Evolutionary conservation across 2,797 vertebrate genomes (phyloP), one percentile per base, ranked within the genome.

Genomic region (Gouania willdenowi): DNA sequence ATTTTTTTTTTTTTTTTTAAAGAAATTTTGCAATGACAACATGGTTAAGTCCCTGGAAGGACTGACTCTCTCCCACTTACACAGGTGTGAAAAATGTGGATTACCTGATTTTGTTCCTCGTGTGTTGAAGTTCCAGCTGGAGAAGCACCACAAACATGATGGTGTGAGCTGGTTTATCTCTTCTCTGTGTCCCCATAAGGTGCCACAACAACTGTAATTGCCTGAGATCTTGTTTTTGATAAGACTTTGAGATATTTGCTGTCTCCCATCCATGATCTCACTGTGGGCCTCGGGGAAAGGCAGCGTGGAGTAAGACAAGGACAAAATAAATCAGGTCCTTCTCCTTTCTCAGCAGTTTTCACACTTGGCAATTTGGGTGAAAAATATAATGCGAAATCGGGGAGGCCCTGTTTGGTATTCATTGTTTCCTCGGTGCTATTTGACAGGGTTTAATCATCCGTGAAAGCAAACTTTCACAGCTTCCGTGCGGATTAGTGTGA

Each of bases 381-480:
- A 43, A 40, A 56, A 44, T 21, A 22, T 50, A 59, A 51, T 6
- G 18, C 29, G 17, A 47, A 45, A 45, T 52, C 20, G 13, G 18
- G 44, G 6, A 31, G 25, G 5, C n/a, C 31, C 64, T 64, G 45
- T 59, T 75, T 62, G 54, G 45, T 71, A 71, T 74, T 76, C 69
- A 63, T 66, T 56, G 64, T 72, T 64, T 72, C 42, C 45, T 36
- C 6, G 13, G 51, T 56, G 66, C 27, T 63, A 35, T 77, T 73
- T 73, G 64, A 81, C 58, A 61, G 50, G 30, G 48, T 59, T 66
- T 73, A 77, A 73, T 80, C 60, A 67, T 61, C 63, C 69, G 67
- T 70, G 60, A 76, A 62, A 57, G 50, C 51, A 62, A 71, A 60
- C 62, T 33, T 61, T 78, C 50, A 41, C 53, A 16, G 46, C 72